Evolutionary conservation across 2,888 invertebrate species (phyloP).

Genomic region (Mechanitis messenoides): DNA sequence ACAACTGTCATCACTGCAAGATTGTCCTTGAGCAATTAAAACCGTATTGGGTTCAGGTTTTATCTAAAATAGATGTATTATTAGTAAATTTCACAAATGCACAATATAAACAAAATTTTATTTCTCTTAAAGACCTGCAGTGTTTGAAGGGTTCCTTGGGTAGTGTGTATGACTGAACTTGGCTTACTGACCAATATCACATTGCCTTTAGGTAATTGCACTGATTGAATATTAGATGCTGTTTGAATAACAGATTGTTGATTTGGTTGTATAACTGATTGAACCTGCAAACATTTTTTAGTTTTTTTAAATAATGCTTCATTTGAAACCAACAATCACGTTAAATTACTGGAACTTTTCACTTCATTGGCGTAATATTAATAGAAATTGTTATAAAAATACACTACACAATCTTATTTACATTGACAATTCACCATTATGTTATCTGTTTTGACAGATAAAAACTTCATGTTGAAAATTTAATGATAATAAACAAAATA

Average conservation of each 20-base stretch:
- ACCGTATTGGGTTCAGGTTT: slow-evolving; percentile 79
- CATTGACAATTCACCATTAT: slow-evolving; percentile 1
- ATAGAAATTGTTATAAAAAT: not conserved
- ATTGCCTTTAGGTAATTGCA: slow-evolving; percentile 90
- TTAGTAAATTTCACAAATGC: slow-evolving; percentile 2
- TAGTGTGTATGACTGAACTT: slow-evolving; percentile 94
- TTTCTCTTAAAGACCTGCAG: slow-evolving; percentile 80
- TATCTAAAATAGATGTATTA: slow-evolving; percentile 57
- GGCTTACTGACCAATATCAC: slow-evolving; percentile 93
- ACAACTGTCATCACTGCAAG: slow-evolving; percentile 89
- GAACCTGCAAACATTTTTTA: slow-evolving; percentile 79
- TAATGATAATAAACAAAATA: slow-evolving; percentile 37
- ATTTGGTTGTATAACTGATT: slow-evolving; percentile 96
- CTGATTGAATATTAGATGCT: slow-evolving; percentile 88
- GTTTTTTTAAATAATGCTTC: not conserved
- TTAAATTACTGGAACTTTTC: too few species aligned
- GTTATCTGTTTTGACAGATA: slow-evolving; percentile 9
- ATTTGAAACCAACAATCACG: too few species aligned
- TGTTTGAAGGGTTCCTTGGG: slow-evolving; percentile 89
- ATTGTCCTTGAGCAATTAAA: slow-evolving; percentile 74
- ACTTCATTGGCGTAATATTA: not conserved
- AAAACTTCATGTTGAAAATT: slow-evolving; percentile 2
- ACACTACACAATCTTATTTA: slow-evolving; percentile 4
- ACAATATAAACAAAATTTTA: slow-evolving; percentile 10
- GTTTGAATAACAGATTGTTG: slow-evolving; percentile 97